Percentiles rank a stretch among this genome's conserved stretches.
phyloP scores from a whole-genome alignment of 2,113 vertebrate species.

The Pelodiscus sinensis region DNA sequence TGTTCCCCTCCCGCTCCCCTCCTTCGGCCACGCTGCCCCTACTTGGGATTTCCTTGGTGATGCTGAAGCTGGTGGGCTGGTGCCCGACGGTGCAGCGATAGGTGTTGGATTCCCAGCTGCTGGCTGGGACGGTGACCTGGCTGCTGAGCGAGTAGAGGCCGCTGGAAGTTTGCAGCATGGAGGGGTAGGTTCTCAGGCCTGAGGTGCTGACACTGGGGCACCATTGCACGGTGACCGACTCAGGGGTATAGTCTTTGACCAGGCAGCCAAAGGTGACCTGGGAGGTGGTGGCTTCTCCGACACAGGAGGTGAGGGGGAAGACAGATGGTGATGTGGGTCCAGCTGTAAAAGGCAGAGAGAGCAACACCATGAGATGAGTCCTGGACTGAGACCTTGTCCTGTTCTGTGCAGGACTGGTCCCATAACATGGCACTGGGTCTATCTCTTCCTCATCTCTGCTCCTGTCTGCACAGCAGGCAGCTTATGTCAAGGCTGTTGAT shows the following conservation, averaged over 20 bases:
- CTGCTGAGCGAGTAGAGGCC: constrained; percentile 7
- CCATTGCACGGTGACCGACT: constrained; percentile 37
- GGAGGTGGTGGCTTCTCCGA: fast-evolving
- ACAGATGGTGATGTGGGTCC: neutral
- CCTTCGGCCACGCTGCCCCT: neutral
- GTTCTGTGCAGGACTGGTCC: neutral
- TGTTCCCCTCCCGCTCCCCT: neutral
- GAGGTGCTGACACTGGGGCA: neutral
- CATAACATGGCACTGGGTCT: too few relatives aligned
- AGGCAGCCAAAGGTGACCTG: neutral
- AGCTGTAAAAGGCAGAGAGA: neutral
- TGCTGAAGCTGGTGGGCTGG: fast-evolving
- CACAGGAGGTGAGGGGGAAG: constrained; percentile 45
- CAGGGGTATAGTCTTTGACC: constrained; percentile 38
- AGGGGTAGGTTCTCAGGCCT: neutral
- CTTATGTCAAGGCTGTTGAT: too few relatives aligned
- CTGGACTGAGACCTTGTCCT: neutral
- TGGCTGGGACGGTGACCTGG: neutral
- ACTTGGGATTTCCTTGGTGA: neutral
- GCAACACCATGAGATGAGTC: neutral
- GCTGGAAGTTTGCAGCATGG: fast-evolving
- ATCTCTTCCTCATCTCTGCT: neutral
- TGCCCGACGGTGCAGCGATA: constrained; percentile 12
- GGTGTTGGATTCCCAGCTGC: neutral
- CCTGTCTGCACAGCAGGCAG: too few relatives aligned